Percentiles rank a stretch among this genome's conserved stretches.
Conservation (phyloP, 2,797 vertebrate species). For the Lates japonicus region DNA sequence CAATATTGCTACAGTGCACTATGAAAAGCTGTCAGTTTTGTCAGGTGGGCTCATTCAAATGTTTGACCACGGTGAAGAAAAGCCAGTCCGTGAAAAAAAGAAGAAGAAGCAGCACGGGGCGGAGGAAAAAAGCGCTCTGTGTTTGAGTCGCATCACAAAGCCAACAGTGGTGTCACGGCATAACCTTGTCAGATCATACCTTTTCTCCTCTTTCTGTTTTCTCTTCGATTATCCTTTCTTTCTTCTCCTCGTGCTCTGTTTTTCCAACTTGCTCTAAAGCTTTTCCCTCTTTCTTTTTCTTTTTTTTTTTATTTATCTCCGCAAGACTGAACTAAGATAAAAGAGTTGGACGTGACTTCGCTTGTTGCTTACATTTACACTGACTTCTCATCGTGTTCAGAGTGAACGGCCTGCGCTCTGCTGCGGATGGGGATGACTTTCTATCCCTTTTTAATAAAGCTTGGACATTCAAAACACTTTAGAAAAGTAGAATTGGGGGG, state of each 20-base stretch:
- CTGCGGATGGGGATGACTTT: slow-evolving; percentile 48
- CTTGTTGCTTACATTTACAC: slow-evolving; percentile 67
- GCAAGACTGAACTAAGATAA: slow-evolving; percentile 9
- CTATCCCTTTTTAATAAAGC: slow-evolving; percentile 6
- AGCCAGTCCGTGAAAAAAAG: neutral
- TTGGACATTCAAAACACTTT: neutral
- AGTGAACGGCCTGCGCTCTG: slow-evolving; percentile 25
- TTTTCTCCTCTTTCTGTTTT: neutral
- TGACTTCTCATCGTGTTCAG: slow-evolving; percentile 14
- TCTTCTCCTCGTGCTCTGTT: slow-evolving; percentile 20
- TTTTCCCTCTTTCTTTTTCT: neutral
- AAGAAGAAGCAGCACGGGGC: neutral
- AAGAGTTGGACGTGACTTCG: slow-evolving; percentile 66
- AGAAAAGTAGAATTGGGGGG: neutral
- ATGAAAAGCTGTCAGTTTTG: slow-evolving; percentile 52
- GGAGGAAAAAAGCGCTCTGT: slow-evolving; percentile 26
- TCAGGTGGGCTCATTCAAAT: slow-evolving; percentile 56
- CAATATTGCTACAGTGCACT: slow-evolving; percentile 60
- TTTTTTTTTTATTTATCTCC: neutral
- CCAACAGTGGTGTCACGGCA: slow-evolving; percentile 35
- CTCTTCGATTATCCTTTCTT: slow-evolving; percentile 1
- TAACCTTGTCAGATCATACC: slow-evolving; percentile 16
- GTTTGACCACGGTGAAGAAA: slow-evolving; percentile 50
- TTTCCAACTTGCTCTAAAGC: slow-evolving; percentile 35
- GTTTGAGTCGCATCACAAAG: slow-evolving; percentile 58